Conservation (phyloP, 2,113 vertebrate genomes). For the Noctilio leporinus region DNA sequence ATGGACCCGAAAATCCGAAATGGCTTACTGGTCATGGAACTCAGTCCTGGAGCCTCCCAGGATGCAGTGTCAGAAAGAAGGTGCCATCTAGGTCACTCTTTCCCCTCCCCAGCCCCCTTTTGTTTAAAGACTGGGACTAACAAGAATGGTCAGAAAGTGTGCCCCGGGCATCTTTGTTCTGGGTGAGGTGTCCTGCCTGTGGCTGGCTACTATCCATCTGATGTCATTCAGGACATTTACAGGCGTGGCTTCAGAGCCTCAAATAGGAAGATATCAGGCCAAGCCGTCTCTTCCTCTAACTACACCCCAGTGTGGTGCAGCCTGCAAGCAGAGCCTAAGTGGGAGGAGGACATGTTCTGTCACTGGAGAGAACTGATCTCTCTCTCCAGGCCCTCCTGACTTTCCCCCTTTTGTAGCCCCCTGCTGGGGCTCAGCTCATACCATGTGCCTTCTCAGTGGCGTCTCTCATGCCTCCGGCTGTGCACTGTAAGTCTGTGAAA, state of each 20-base stretch:
- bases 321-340: neutral
- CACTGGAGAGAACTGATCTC: neutral
- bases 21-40: neutral
- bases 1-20: neutral
- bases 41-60: neutral
- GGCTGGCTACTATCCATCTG: neutral
- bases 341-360: neutral
- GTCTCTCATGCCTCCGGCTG: neutral
- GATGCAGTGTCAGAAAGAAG: neutral
- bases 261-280: neutral
- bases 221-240: neutral
- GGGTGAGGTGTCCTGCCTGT: neutral
- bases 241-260: neutral
- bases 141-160: neutral
- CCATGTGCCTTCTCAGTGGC: neutral
- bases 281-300: neutral
- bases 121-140: neutral
- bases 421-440: neutral
- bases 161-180: neutral
- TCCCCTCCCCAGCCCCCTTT: rapidly evolving
- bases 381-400: neutral
- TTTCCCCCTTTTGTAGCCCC: neutral
- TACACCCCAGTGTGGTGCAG: neutral
- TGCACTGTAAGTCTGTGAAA: neutral
- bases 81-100: neutral